Evolutionary conservation across 1,140 invertebrate genomes (phyloP), one percentile per base, ranked within the genome.

Genomic region (Pomacea maculata): DNA sequence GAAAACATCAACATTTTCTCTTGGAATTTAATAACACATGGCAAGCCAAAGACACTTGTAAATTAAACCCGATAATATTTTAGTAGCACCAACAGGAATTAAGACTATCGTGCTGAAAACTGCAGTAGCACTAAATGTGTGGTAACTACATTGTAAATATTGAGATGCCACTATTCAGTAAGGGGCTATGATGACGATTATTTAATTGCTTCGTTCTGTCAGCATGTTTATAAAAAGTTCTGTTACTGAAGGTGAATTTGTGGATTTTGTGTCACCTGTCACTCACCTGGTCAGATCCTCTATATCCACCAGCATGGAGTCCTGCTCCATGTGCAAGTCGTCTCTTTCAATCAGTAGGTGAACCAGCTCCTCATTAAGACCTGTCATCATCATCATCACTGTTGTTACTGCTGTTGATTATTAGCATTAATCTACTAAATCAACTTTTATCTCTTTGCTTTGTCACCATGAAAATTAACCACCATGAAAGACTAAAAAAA

Each of bases 241-340:
- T 34, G 71, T 65, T 17, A 72, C 78, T 74, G 34, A 64, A 79
- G 1, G 34, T 45, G 34, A 45, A 45, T 45, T 45, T 45, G 34
- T 45, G 34, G 10, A 17, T 34, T 9, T 34, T 72, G 34, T 34
- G 57, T 73, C 78, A 79, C 70, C 78, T 72, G 5, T 34, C 6
- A 77, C 76, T 79, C 96, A 97, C 94, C 96, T 93, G 61, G 96
- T 97, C 68, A 98, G 93, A 92, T 99, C 97, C 92, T 99, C 97
- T 84, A 98, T 97, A 90, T 99, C 97, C 10, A 98, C 97, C 79
- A 99, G 93, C 95, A 97, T 97, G 21, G 97, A 98, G 91, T 99
- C 97, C 92, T 98, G 97, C 84, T 97, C 96, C 97, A 98, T 98
- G 91, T 98, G 96, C 25, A 98, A 92, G 90, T 98, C 97, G 93